These are phyloP conservation scores for Epinephelus lanceolatus DNA, from an alignment of 2,113 vertebrate species.

Conservation along the genomic window DNA sequence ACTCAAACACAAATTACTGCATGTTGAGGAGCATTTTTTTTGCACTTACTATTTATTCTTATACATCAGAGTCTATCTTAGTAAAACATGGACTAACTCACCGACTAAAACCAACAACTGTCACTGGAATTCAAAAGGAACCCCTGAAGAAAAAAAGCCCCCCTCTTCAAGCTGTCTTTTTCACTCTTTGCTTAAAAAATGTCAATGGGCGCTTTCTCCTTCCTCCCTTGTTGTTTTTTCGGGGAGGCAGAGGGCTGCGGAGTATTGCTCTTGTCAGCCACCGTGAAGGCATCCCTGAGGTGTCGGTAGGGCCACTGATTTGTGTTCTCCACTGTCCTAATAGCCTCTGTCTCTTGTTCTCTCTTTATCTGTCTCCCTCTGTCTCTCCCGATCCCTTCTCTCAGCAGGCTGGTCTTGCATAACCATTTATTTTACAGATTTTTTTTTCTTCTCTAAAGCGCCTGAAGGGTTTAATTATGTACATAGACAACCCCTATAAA, in stretches of 20 bases:
- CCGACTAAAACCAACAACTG: slow-evolving; percentile 38
- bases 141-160: slow-evolving; percentile 1
- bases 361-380: slow-evolving; percentile 73
- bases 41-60: background rate
- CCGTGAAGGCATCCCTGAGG: slow-evolving; percentile 91
- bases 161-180: slow-evolving; percentile 40
- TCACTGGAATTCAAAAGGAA: slow-evolving; percentile 10
- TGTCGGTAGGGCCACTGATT: slow-evolving; percentile 87
- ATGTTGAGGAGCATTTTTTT: background rate
- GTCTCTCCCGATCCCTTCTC: slow-evolving; percentile 64
- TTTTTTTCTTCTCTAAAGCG: slow-evolving; percentile 88
- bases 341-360: slow-evolving; percentile 75
- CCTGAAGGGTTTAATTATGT: slow-evolving; percentile 99
- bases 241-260: slow-evolving; percentile 78
- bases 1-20: slow-evolving; percentile 24
- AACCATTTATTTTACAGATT: slow-evolving; percentile 85
- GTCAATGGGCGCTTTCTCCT: slow-evolving; percentile 79
- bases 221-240: slow-evolving; percentile 70
- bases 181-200: slow-evolving; percentile 72
- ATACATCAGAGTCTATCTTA: background rate
- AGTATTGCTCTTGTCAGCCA: slow-evolving; percentile 90
- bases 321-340: slow-evolving; percentile 72
- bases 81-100: slow-evolving; percentile 7
- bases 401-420: slow-evolving; percentile 72
- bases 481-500: slow-evolving; percentile 98